A percentile compares a stretch with the other conserved stretches of the same genome.
phyloP scores from a whole-genome alignment of 1,140 invertebrate species.

The Aplysia californica region DNA sequence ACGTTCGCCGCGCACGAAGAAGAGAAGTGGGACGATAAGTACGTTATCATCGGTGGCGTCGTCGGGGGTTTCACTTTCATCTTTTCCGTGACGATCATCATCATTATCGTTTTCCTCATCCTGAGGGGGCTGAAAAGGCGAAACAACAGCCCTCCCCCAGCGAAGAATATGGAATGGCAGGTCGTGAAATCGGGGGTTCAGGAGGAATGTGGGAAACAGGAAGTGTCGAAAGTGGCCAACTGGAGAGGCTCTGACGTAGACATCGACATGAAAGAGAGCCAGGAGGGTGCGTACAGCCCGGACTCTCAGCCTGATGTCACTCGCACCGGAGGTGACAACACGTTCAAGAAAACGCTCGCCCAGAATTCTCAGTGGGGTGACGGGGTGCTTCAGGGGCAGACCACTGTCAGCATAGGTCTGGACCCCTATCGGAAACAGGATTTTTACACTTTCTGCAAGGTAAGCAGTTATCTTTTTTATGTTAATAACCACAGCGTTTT shows the following conservation, averaged over 20 bases:
- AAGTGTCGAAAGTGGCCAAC: conserved; percentile 24
- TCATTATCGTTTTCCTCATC: conserved; percentile 49
- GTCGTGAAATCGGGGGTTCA: conserved; percentile 36
- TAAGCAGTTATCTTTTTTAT: conserved; percentile 3
- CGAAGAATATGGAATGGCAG: conserved; percentile 27
- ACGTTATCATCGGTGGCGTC: conserved; percentile 52
- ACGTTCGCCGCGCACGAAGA: conserved; percentile 29
- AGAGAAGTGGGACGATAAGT: conserved; percentile 30
- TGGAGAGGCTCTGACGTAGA: conserved; percentile 31
- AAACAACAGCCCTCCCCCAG: conserved; percentile 8
- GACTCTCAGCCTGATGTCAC: conserved; percentile 21
- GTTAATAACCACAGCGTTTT: not conserved
- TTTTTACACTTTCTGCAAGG: conserved; percentile 42
- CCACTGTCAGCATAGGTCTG: not conserved
- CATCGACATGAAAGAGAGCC: conserved; percentile 18
- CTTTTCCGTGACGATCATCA: conserved; percentile 48
- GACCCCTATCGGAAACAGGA: conserved; percentile 41
- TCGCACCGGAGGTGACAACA: conserved; percentile 21
- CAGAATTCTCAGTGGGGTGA: not conserved
- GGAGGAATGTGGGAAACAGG: conserved; percentile 36
- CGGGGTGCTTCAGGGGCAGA: not conserved
- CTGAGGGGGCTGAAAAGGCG: conserved; percentile 32
- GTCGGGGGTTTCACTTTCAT: conserved; percentile 49
- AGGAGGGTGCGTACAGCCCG: not conserved
- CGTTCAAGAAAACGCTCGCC: conserved; percentile 24